Evolutionary conservation across 2,888 invertebrate species (phyloP), one percentile per base, ranked within the genome.

Genomic region (Leptopilina drosophilae): DNA sequence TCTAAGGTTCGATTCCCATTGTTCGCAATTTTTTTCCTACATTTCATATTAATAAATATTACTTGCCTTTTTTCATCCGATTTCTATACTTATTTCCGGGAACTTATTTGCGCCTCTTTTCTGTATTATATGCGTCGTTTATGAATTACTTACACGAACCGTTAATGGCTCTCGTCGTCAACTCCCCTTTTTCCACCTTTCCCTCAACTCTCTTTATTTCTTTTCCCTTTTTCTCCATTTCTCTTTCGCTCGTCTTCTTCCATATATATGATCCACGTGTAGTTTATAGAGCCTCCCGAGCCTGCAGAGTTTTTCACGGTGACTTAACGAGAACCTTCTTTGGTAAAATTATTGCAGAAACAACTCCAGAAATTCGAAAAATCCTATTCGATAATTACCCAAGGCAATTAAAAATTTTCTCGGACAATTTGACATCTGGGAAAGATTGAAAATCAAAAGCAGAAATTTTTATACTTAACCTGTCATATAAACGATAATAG

Each of bases 261-360:
- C 20, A 59, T 1, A 20, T 20, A 20, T 20, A 20, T 20, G 59
- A 59, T 14, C 64, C 78, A 79, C 81, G 77, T 67, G 79, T 80
- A 83, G 78, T 81, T 80, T 78, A 79, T 76, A 46, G 20, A 20
- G 20, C 62, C 64, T 76, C 59, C 76, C 81, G 82, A 20, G 84
- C 82, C 85, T 85, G 85, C 82, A 82, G 84, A 84, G 81, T 86
- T 87, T 87, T 20, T 20, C 87, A 82, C 84, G 83, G 83, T 85
- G 84, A 82, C 85, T 56, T 73, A 73, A 56, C 33, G n/a, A 73
- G 20, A 20, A 73, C 56, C 8, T 5, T 0, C 26, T 8, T 20
- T 1, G 12, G 11, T 49, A 26, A 64, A 33, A 40, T 64, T 14
- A 14, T 33, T 64, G 40, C 6, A 20, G 20, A 64, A 64, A 64